These are phyloP conservation scores for Trachelus troglodyta DNA, from an alignment of 2,888 invertebrate species.

Conservation along the genomic window DNA sequence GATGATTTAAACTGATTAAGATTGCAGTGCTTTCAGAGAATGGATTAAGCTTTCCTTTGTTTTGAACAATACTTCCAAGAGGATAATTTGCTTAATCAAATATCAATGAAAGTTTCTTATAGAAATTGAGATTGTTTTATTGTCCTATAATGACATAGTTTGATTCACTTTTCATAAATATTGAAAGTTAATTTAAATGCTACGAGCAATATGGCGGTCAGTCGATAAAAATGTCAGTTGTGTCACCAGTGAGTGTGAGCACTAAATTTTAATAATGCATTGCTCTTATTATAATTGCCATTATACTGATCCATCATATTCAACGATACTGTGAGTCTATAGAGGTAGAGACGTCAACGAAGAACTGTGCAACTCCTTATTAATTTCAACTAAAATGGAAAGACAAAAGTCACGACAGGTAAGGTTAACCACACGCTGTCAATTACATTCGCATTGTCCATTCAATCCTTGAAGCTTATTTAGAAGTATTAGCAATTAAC, in stretches of 20 bases:
- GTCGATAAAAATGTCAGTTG: slow-evolving; percentile 8
- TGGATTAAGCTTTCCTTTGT: neutral
- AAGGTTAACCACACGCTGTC: slow-evolving; percentile 13
- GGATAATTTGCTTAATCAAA: neutral
- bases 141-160: neutral
- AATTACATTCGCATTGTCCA: neutral
- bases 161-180: neutral
- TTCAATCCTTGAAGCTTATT: neutral
- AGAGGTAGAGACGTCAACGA: neutral
- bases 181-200: neutral
- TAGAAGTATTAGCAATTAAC: neutral
- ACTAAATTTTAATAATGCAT: slow-evolving; percentile 5
- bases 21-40: neutral
- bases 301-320: neutral
- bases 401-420: slow-evolving; percentile 46
- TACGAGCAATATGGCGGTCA: slow-evolving; percentile 1
- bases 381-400: slow-evolving; percentile 44
- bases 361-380: neutral
- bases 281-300: neutral
- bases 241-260: neutral
- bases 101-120: neutral
- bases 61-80: neutral
- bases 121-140: neutral
- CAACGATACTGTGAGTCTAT: neutral
- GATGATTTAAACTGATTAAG: neutral